Base-by-base conservation (phyloP, 2,888 invertebrate genomes). In the Drosophila ustulata region DNA sequence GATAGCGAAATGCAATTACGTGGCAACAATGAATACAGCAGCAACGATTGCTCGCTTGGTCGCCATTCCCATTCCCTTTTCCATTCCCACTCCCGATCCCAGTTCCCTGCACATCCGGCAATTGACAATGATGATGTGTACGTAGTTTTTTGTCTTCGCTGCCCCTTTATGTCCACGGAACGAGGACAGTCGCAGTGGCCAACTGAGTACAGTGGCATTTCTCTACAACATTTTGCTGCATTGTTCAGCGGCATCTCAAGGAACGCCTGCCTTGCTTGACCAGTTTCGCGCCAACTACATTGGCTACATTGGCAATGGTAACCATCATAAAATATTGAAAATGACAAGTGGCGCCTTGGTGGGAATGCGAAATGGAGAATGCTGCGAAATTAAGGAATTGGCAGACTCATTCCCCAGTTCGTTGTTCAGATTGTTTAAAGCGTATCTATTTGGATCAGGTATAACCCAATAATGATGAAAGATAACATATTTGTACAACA, bases 1-100 rank as follows among this genome's bases (percentile, higher is more conserved):
- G 90, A 91, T 91, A 91, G 91, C 88, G 90, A 87, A 91, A 91
- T 91, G 91, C 91, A 91, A 91, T 91, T 91, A 91, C 89, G 90
- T 89, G 90, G 81, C 90, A 91, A 91, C 89, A 91, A 91, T 91
- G 90, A 91, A 91, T 88, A 89, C 88, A 79, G 78, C 83, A 79
- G 83, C 85, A 78, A 75, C 88, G 89, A 85, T 85, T 85, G 85
- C 81, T 79, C 72, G 78, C 82, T 75, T 75, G 72, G 68, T 63
- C 71, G 73, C 78, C 61, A 59, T 65, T 71, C 66, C 65, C 68
- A 75, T 51, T 41, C 11, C 37, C 7, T 26, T 28, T 23, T 11
- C 59, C 41, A 41, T 51, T 41, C 37, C 34, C 23, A 43, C 46
- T 37, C 30, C 30, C 43, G 34, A 37, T 47, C 25, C 23, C 51